phyloP scores from a whole-genome alignment of 2,888 invertebrate genomes.

The Orchesellides sinensis region DNA sequence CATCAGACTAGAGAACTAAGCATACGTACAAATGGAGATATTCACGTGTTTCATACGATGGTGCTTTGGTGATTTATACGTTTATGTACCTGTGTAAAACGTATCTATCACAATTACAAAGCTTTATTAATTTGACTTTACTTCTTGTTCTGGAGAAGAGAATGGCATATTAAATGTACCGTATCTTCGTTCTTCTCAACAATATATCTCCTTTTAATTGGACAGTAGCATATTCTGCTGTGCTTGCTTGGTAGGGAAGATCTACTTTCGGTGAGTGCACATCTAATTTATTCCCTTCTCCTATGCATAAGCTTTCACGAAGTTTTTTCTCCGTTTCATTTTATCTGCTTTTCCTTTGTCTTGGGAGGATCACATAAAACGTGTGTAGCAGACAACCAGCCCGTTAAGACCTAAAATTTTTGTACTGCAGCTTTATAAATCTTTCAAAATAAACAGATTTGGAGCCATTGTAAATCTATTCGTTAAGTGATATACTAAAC shows the following conservation, averaged over 20 bases:
- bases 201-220: constrained; percentile 50
- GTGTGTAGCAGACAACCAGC: no score
- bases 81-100: no score
- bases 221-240: constrained; percentile 16
- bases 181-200: constrained; percentile 6
- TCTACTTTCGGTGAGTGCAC: constrained; percentile 37
- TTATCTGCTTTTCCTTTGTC: neutral
- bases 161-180: neutral
- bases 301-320: neutral
- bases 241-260: neutral
- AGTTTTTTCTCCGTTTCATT: neutral
- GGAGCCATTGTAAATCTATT: no score
- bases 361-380: no score
- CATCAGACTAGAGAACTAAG: neutral
- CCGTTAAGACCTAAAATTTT: no score
- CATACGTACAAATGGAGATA: no score
- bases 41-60: neutral
- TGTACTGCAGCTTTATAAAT: no score
- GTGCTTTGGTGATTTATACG: neutral
- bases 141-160: neutral
- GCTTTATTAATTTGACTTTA: neutral
- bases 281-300: constrained; percentile 57
- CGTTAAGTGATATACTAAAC: no score
- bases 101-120: no score
- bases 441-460: no score